Percentiles rank a stretch among this genome's conserved stretches.
Evolutionary conservation across 2,888 invertebrate genomes (phyloP).

Genomic region (Serrognathus titanus): DNA sequence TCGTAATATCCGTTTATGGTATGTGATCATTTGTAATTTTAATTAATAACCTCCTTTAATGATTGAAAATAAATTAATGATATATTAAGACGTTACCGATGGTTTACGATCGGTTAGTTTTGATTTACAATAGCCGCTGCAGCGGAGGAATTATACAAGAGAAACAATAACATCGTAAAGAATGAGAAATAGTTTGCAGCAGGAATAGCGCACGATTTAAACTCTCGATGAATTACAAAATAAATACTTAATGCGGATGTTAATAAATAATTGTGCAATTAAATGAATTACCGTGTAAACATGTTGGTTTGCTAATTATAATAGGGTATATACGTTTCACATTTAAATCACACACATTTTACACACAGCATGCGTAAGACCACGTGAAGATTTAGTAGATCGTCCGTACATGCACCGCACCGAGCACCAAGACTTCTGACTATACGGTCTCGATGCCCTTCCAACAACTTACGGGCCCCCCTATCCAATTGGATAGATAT

Average conservation of each 20-base stretch:
- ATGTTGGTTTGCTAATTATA: slow-evolving; percentile 36
- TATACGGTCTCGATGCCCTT: slow-evolving; percentile 35
- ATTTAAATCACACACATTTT: slow-evolving; percentile 34
- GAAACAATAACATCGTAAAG: slow-evolving; percentile 4
- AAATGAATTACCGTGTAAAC: slow-evolving; percentile 44
- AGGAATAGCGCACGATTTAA: neutral
- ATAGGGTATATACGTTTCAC: slow-evolving; percentile 32
- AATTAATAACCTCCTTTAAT: slow-evolving; percentile 1
- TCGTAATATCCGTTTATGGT: neutral
- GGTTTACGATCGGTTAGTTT: neutral
- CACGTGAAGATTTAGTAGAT: slow-evolving; percentile 27
- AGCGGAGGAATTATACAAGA: neutral
- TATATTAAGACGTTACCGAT: neutral
- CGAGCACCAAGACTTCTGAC: slow-evolving; percentile 27
- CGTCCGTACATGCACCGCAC: slow-evolving; percentile 24
- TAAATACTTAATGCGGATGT: neutral
- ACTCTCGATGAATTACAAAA: neutral
- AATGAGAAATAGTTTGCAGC: neutral
- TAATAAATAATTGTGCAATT: slow-evolving; percentile 16
- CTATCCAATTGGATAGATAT: slow-evolving; percentile 37
- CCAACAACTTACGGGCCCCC: slow-evolving; percentile 41
- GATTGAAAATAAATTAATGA: neutral
- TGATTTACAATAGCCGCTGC: neutral
- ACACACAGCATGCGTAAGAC: slow-evolving; percentile 23
- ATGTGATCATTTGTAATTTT: neutral